phyloP scores from a whole-genome alignment of 2,797 vertebrate genomes.

The Danio jaintianensis region DNA sequence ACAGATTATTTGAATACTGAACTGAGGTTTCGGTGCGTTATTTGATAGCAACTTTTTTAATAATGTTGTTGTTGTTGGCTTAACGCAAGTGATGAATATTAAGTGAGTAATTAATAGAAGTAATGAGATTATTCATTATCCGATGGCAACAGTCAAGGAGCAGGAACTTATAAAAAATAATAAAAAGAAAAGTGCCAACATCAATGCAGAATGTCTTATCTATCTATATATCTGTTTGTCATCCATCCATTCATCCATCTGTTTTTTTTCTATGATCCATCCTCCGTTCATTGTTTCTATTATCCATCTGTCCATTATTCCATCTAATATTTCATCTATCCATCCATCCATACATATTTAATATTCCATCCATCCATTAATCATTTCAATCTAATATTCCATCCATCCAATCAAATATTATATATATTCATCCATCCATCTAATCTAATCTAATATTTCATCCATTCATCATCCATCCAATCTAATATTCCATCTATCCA shows the following conservation, averaged over 20 bases:
- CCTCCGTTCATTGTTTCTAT: too few relatives aligned
- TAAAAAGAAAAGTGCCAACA: background rate
- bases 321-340: background rate
- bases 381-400: background rate
- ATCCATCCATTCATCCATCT: background rate
- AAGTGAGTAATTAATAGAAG: slow-evolving; percentile 13
- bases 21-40: background rate
- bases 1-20: background rate
- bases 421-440: background rate
- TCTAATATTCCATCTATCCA: background rate
- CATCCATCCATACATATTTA: background rate
- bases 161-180: background rate
- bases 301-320: background rate
- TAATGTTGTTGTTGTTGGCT: slow-evolving; percentile 12
- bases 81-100: slow-evolving; percentile 14
- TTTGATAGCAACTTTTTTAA: slow-evolving; percentile 20
- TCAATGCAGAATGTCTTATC: background rate
- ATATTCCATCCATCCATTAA: too few relatives aligned
- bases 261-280: background rate
- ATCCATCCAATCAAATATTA: too few relatives aligned
- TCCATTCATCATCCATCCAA: background rate
- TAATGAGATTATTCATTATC: slow-evolving; percentile 12
- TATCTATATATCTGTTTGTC: background rate
- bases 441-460: background rate
- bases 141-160: background rate